These are phyloP conservation scores for Ophiodon elongatus DNA, from an alignment of 2,113 vertebrate species.

Conservation along the genomic window DNA sequence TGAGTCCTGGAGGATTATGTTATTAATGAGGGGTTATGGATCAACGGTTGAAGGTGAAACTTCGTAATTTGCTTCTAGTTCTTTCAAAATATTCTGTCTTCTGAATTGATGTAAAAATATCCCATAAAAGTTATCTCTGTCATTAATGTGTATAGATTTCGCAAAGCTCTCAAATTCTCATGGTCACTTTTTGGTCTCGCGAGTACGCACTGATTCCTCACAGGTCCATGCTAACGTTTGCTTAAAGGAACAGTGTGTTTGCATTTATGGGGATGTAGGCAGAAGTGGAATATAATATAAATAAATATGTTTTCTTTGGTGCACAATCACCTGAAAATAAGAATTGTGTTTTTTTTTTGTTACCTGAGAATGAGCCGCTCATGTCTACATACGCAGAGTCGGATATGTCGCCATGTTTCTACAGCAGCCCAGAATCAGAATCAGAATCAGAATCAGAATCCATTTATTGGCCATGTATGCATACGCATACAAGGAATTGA, in stretches of 20 bases:
- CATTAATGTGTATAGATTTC: background rate
- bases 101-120: background rate
- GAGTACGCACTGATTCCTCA: background rate
- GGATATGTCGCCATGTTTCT: background rate
- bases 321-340: background rate
- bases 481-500: too few relatives aligned
- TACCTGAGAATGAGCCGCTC: too few relatives aligned
- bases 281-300: background rate
- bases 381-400: too few relatives aligned
- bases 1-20: background rate
- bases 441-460: too few relatives aligned
- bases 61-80: background rate
- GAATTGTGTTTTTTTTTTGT: too few relatives aligned
- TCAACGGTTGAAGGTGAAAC: background rate
- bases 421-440: too few relatives aligned
- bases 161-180: background rate
- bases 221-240: background rate
- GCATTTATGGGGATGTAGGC: background rate
- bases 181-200: background rate
- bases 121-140: background rate
- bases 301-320: background rate
- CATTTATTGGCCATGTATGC: too few relatives aligned
- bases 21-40: background rate
- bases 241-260: background rate
- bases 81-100: background rate